Percentiles rank a stretch among this genome's conserved stretches.
phyloP scores from a whole-genome alignment of 2,888 invertebrate species.

The Myathropa florea region DNA sequence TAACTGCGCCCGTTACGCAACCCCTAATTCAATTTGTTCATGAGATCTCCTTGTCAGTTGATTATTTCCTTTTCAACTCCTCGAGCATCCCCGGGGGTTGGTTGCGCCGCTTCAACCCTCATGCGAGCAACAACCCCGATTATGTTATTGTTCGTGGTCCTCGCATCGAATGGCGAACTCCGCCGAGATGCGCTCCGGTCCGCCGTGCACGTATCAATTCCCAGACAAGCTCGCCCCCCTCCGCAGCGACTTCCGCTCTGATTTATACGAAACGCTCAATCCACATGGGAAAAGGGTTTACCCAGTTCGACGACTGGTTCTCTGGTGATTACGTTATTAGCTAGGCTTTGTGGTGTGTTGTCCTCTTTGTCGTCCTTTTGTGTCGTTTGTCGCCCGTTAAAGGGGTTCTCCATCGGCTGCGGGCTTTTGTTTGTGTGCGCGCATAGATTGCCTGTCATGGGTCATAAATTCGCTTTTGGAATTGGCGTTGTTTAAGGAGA shows the following conservation, averaged over 20 bases:
- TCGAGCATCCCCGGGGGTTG: constrained; percentile 27
- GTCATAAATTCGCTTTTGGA: constrained; percentile 48
- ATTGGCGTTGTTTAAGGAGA: constrained; percentile 28
- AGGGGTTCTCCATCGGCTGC: neutral
- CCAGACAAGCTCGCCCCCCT: constrained; percentile 19
- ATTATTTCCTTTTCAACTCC: constrained; percentile 5
- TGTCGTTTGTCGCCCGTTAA: too few relatives aligned
- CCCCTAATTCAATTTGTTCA: constrained; percentile 57
- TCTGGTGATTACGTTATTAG: constrained; percentile 70
- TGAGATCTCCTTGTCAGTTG: neutral
- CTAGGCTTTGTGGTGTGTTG: constrained; percentile 65
- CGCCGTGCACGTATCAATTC: constrained; percentile 51
- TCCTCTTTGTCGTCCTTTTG: neutral
- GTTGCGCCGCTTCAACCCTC: constrained; percentile 23
- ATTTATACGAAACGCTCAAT: constrained; percentile 57
- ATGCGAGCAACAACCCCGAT: constrained; percentile 33
- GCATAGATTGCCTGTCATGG: constrained; percentile 24
- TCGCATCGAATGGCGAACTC: constrained; percentile 10
- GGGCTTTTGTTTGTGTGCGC: constrained; percentile 46
- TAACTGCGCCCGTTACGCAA: neutral
- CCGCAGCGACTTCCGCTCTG: neutral
- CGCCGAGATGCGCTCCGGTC: constrained; percentile 10
- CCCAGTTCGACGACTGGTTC: constrained; percentile 30
- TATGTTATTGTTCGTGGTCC: constrained; percentile 60
- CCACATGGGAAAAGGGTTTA: constrained; percentile 63